Evolutionary conservation across 2,888 invertebrate species (phyloP).

Genomic region (Megamerina dolium): DNA sequence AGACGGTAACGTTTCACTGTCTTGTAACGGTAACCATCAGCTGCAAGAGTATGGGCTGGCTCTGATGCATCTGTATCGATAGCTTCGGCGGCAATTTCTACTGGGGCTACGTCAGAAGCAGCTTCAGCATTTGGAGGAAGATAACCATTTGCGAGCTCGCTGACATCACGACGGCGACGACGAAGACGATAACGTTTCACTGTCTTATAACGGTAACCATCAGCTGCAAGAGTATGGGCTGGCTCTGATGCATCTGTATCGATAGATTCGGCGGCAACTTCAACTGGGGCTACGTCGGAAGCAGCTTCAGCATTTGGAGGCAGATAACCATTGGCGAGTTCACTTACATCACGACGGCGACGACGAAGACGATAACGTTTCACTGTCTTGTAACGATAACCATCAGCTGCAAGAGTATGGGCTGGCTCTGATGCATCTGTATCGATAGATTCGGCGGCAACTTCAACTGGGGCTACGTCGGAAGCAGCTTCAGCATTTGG

Average conservation of each 20-base stretch:
- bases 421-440: neutral
- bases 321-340: constrained; percentile 6
- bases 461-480: constrained; percentile 2
- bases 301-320: constrained; percentile 9
- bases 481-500: constrained; percentile 11
- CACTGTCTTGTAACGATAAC: constrained; percentile 14
- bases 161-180: constrained; percentile 9
- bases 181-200: constrained; percentile 13
- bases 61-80: too few relatives aligned
- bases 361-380: constrained; percentile 14
- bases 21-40: constrained; percentile 11
- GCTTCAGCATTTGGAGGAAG: constrained; percentile 2
- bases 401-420: constrained; percentile 6
- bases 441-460: constrained; percentile 4
- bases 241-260: constrained; percentile 12
- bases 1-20: constrained; percentile 10
- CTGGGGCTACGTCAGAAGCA: constrained; percentile 4
- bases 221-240: constrained; percentile 6
- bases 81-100: too few relatives aligned
- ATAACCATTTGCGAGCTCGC: constrained; percentile 1
- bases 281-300: constrained; percentile 7
- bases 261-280: constrained; percentile 7
- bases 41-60: constrained; percentile 10
- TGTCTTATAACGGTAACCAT: constrained; percentile 11
- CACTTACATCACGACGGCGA: constrained; percentile 15